Evolutionary conservation across 2,113 vertebrate genomes (phyloP).

Genomic region (Holacanthus passer): DNA sequence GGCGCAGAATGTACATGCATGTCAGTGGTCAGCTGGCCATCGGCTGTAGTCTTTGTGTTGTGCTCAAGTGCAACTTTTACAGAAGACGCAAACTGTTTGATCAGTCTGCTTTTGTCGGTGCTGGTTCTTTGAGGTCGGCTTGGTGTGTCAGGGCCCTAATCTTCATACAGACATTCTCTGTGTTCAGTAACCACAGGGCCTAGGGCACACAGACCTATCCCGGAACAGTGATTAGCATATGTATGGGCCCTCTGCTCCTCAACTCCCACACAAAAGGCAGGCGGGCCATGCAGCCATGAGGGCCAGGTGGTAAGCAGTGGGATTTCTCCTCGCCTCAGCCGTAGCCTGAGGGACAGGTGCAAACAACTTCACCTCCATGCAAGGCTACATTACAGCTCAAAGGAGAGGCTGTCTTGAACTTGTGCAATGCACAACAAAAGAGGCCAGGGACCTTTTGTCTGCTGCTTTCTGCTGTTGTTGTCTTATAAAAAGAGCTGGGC

Average conservation of each 20-base stretch:
- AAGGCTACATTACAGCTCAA: conserved; percentile 73
- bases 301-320: conserved; percentile 85
- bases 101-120: conserved; percentile 54
- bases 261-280: conserved; percentile 80
- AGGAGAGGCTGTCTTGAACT: conserved; percentile 71
- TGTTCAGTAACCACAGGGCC: conserved; percentile 71
- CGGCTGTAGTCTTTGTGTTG: conserved; percentile 10
- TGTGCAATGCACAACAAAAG: conserved; percentile 68
- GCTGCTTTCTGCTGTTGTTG: conserved; percentile 57
- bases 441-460: conserved; percentile 67
- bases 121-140: conserved; percentile 50
- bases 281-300: conserved; percentile 74
- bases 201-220: conserved; percentile 64
- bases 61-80: conserved; percentile 37
- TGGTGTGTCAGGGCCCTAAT: conserved; percentile 67
- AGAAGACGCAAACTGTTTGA: conserved; percentile 51
- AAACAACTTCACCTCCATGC: conserved; percentile 81
- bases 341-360: conserved; percentile 80
- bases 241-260: conserved; percentile 83
- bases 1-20: not conserved
- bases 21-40: conserved; percentile 15
- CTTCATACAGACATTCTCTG: conserved; percentile 77
- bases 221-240: conserved; percentile 83
- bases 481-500: conserved; percentile 57
- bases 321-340: conserved; percentile 74